A percentile compares a stretch with the other conserved stretches of the same genome.
These are phyloP conservation scores for Zeuzera pyrina DNA, from an alignment of 2,888 invertebrate genomes.

Conservation along the genomic window DNA sequence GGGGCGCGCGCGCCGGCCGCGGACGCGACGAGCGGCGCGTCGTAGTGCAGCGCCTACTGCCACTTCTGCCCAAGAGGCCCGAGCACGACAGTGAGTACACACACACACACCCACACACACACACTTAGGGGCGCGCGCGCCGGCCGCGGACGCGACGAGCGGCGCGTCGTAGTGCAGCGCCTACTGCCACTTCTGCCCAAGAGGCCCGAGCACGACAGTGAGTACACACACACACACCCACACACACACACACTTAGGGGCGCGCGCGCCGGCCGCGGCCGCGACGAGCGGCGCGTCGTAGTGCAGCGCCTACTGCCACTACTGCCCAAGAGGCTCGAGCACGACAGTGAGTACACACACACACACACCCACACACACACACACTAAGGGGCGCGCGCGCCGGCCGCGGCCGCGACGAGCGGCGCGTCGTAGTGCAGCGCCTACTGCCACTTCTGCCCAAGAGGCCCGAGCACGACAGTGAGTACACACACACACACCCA, in stretches of 20 bases:
- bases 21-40: slow-evolving; percentile 53
- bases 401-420: slow-evolving; percentile 31
- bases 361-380: too few relatives aligned
- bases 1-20: too few relatives aligned
- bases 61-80: slow-evolving; percentile 75
- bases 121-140: too few relatives aligned
- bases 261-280: slow-evolving; percentile 45
- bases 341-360: slow-evolving; percentile 22
- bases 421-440: slow-evolving; percentile 80
- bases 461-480: slow-evolving; percentile 38
- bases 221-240: too few relatives aligned
- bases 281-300: slow-evolving; percentile 64
- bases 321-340: slow-evolving; percentile 70
- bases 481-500: too few relatives aligned
- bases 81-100: slow-evolving; percentile 27
- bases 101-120: too few relatives aligned
- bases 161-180: slow-evolving; percentile 80
- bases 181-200: slow-evolving; percentile 79
- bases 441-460: slow-evolving; percentile 79
- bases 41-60: slow-evolving; percentile 83
- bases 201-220: slow-evolving; percentile 38
- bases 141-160: slow-evolving; percentile 31
- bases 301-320: slow-evolving; percentile 83
- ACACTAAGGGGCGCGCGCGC: too few relatives aligned
- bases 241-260: too few relatives aligned